Base-by-base conservation (phyloP, 1,140 invertebrate genomes). In the Drosophila sucinea region DNA sequence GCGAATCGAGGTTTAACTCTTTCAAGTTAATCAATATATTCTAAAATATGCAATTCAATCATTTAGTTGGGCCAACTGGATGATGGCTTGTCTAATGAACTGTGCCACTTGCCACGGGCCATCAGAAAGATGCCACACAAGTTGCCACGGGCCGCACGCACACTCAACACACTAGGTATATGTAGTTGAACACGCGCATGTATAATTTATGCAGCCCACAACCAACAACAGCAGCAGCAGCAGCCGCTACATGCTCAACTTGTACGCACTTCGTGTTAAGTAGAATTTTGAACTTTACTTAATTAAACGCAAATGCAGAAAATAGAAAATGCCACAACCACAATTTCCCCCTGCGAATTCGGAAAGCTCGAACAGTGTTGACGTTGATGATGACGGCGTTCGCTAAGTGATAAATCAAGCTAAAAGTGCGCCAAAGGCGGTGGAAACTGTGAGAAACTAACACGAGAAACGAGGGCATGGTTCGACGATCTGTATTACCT, bases 241-340 rank as follows among this genome's bases (percentile, higher is more conserved):
- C 70, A 67, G 55, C 6, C 29, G 17, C 11, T 23, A 33, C 32
- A 33, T 32, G 32, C 32, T 35, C n/a, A 23, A 32, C 32, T 35
- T 10, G 30, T 35, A 75, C 70, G 70, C 75, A 47, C 70, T 81
- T 57, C 60, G 58, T 67, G 64, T 65, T 82, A 71, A 83, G 69
- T 64, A 73, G 76, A 80, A 87, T 79, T 87, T 87, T 87, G 79
- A 82, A 82, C 79, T 86, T 73, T 73, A 73, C 83, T 87, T 87
- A 87, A 87, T 87, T 87, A 79, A 73, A 79, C 73, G 67, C 60
- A 73, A 79, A 75, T 76, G 74, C 74, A 75, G 62, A 80, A 74
- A 84, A 81, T 81, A 70, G 73, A 73, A 70, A 78, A 60, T 66
- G 70, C 81, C 81, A 29, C 81, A 73, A 70, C 81, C 77, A 29